Conservation (phyloP, 2,888 invertebrate species). For the Platycheirus albimanus region DNA sequence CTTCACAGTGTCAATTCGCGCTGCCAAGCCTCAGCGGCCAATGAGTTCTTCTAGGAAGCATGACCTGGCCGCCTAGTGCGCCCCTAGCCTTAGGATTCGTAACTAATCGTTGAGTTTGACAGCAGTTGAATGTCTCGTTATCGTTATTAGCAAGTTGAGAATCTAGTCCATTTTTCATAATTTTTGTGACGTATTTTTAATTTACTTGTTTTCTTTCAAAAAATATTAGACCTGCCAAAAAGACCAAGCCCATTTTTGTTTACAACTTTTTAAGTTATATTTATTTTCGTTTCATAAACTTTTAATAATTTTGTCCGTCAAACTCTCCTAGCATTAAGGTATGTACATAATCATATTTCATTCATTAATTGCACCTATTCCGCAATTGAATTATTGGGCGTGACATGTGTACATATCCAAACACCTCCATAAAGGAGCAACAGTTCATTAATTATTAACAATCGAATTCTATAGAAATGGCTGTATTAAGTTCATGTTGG, state of each 20-base stretch:
- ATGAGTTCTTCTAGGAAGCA: no score
- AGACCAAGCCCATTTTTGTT: slow-evolving; percentile 32
- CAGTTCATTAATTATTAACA: no score
- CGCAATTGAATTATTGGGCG: background rate
- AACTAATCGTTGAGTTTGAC: no score
- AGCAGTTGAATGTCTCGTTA: background rate
- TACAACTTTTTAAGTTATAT: background rate
- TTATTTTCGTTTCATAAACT: background rate
- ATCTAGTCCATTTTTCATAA: no score
- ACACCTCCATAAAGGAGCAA: background rate
- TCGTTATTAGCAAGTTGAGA: no score
- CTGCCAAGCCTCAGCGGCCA: no score
- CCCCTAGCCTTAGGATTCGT: no score
- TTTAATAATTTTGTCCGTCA: background rate
- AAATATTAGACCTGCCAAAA: background rate
- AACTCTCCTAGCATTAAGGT: no score
- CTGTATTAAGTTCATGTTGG: slow-evolving; percentile 91
- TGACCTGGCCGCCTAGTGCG: no score
- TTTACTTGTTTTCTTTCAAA: no score
- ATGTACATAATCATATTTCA: background rate
- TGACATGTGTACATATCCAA: slow-evolving; percentile 9
- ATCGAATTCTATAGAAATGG: slow-evolving; percentile 83
- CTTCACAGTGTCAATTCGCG: no score
- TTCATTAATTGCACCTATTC: background rate
- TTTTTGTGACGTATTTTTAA: no score